These are phyloP conservation scores for Polylopha cassiicola DNA, from an alignment of 2,888 invertebrate genomes.

Conservation along the genomic window DNA sequence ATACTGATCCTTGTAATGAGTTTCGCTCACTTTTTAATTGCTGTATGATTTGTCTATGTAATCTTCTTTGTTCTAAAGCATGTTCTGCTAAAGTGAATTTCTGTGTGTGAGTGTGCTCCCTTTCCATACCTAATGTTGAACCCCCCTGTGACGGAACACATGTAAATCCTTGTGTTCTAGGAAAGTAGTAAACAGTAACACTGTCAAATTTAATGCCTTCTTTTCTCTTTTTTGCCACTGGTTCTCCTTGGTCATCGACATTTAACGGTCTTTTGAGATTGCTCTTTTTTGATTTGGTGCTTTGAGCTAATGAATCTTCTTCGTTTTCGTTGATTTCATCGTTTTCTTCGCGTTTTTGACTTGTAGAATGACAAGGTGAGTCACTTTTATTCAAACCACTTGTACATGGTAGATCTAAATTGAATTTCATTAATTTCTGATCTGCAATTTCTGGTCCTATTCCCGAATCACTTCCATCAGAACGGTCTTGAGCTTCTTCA, in stretches of 20 bases:
- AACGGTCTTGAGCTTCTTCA: slow-evolving; percentile 81
- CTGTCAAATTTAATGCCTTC: slow-evolving; percentile 91
- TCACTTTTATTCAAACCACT: slow-evolving; percentile 34
- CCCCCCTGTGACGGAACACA: slow-evolving; percentile 94
- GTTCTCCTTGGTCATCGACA: slow-evolving; percentile 60
- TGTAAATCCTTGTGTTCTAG: slow-evolving; percentile 92
- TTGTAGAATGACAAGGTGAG: slow-evolving; percentile 5
- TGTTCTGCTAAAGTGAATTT: slow-evolving; percentile 92
- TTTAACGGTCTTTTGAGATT: slow-evolving; percentile 82
- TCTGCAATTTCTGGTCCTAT: slow-evolving; percentile 85
- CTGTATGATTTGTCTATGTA: slow-evolving; percentile 88
- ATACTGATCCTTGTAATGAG: slow-evolving; percentile 67
- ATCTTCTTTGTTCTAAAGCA: slow-evolving; percentile 90
- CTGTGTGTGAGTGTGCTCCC: slow-evolving; percentile 81
- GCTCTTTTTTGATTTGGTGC: slow-evolving; percentile 63
- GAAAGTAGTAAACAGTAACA: slow-evolving; percentile 97
- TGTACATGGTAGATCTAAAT: slow-evolving; percentile 50
- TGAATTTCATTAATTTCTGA: slow-evolving; percentile 54
- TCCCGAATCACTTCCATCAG: slow-evolving; percentile 91
- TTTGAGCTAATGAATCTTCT: slow-evolving; percentile 30
- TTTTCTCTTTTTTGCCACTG: slow-evolving; percentile 81
- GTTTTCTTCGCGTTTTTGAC: slow-evolving; percentile 18
- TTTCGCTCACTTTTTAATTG: slow-evolving; percentile 84
- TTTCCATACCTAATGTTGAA: slow-evolving; percentile 95
- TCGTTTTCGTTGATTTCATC: slow-evolving; percentile 30